phyloP scores from a whole-genome alignment of 1,140 invertebrate genomes.

The Trypoxylus dichotomus region DNA sequence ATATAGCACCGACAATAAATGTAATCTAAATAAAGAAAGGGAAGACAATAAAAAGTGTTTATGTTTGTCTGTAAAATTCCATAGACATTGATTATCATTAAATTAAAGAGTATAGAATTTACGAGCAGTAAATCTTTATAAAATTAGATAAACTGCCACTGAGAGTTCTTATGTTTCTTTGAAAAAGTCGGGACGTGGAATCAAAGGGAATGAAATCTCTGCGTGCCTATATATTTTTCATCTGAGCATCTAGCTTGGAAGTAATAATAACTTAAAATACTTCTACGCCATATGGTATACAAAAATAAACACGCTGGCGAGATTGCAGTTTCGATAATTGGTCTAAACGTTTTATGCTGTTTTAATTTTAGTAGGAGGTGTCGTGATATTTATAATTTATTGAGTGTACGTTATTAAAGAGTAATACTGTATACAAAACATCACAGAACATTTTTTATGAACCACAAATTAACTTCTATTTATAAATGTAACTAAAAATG shows the following conservation, averaged over 20 bases:
- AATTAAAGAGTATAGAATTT: constrained; percentile 28
- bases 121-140: constrained; percentile 30
- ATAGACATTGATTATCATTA: constrained; percentile 25
- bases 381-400: constrained; percentile 23
- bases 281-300: constrained; percentile 36
- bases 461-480: constrained; percentile 6
- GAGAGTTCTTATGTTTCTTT: constrained; percentile 23
- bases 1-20: neutral
- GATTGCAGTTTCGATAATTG: constrained; percentile 42
- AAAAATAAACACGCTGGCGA: constrained; percentile 37
- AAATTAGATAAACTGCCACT: constrained; percentile 26
- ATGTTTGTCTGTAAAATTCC: neutral
- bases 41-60: neutral
- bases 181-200: constrained; percentile 18
- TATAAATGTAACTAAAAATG: neutral
- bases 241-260: constrained; percentile 23
- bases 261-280: constrained; percentile 26
- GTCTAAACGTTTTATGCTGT: constrained; percentile 35
- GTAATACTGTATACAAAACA: constrained; percentile 14
- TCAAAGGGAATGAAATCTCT: constrained; percentile 24
- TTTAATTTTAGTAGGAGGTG: constrained; percentile 26
- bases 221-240: constrained; percentile 24
- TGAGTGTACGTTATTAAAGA: neutral
- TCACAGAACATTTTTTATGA: constrained; percentile 17
- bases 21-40: constrained; percentile 11